Base-by-base conservation (phyloP, 2,113 vertebrate genomes). In the Phainopepla nitens region DNA sequence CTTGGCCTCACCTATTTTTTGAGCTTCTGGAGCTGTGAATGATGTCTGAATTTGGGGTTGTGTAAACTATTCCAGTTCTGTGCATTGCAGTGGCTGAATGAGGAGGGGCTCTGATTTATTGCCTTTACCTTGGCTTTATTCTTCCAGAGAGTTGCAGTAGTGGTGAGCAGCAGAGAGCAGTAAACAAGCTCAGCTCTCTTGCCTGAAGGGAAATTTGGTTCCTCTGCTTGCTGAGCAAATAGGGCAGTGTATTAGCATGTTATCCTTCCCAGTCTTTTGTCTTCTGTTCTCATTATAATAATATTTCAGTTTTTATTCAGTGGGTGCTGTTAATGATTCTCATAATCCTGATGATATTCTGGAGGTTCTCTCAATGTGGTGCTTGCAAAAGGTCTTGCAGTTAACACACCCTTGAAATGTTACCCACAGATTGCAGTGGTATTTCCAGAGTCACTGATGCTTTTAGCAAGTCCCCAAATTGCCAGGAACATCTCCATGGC, bases 161-260 rank as follows among this genome's bases (percentile, higher is more conserved):
- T 23, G 41, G 19, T 66, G 78, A 86, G 85, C 90, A 90, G 86
- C 45, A 78, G 73, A 44, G 42, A 83, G 47, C 60, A 66, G 60
- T 36, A 36, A 85, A 82, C 90, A 70, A 62, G 31, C n/a, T 42
- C n/a, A 16, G 18, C 61, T 4, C 84, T 57, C 66, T 60, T 78
- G 65, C 77, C 78, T 88, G 9, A 4, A 60, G 82, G 72, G 65
- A 5, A 51, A 83, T 95, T 75, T 58, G 8, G 14, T 93, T 54
- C 62, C 56, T 78, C 2, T 62, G 78, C 79, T 89, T 47, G 65
- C 71, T 84, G 61, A 96, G 87, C 69, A 92, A 92, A 94, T 13
- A 90, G 75, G 69, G n/a, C 49, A 39, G 28, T 42, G 65, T 41
- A 61, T 87, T 89, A 76, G 62, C 87, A 33, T 24, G 25, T 64